Evolutionary conservation across 2,797 vertebrate species (phyloP).

Genomic region (Gallinago solitaria): DNA sequence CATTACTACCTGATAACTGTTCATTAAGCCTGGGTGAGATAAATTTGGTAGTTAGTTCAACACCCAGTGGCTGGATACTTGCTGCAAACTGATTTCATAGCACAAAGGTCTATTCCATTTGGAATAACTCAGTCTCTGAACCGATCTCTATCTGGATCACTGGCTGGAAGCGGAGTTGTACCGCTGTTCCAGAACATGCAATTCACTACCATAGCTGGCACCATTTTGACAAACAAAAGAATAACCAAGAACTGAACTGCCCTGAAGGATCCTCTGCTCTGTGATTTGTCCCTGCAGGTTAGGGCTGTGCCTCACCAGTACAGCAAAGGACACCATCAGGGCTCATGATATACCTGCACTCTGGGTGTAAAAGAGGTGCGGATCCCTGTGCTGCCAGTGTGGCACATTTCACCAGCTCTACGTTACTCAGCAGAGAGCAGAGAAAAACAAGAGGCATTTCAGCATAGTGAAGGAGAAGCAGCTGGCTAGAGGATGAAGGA

Average conservation of each 20-base stretch:
- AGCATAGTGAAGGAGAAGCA: background rate
- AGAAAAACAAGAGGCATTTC: conserved; percentile 36
- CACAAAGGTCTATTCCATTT: background rate
- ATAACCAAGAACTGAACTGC: background rate
- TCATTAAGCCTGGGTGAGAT: background rate
- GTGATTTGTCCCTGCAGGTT: background rate
- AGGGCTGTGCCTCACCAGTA: background rate
- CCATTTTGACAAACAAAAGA: background rate
- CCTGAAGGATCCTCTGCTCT: background rate
- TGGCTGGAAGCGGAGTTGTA: background rate
- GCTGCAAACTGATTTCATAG: background rate
- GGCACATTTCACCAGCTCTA: background rate
- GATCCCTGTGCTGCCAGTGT: background rate
- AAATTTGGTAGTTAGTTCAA: background rate
- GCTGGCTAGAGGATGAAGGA: conserved; percentile 33
- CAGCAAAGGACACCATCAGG: background rate
- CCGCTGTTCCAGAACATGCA: background rate
- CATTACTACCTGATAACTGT: background rate
- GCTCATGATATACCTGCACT: background rate
- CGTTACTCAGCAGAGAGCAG: conserved; percentile 15
- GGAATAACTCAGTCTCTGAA: background rate
- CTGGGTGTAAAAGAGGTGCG: background rate
- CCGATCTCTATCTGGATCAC: background rate
- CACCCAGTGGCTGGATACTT: background rate
- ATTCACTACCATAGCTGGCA: background rate